These are phyloP conservation scores for Zalophus californianus DNA, from an alignment of 2,797 vertebrate species.

Conservation along the genomic window DNA sequence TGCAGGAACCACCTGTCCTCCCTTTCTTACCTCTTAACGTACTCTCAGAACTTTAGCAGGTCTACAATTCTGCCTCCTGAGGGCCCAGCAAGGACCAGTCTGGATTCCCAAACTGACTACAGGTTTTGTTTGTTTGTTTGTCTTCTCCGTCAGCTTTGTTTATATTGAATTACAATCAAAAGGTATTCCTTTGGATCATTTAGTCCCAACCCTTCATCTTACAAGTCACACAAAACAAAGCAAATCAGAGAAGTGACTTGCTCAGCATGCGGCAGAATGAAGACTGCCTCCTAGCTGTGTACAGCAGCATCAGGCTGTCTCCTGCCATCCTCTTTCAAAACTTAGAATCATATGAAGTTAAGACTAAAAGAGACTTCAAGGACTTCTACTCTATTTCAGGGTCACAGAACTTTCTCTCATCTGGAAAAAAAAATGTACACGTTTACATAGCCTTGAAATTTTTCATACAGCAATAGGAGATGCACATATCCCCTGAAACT, in stretches of 20 bases:
- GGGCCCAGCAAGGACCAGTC: background rate
- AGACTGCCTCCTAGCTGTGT: background rate
- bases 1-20: background rate
- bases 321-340: background rate
- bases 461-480: background rate
- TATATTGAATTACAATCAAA: background rate
- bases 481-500: background rate
- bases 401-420: background rate
- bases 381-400: background rate
- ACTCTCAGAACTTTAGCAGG: background rate
- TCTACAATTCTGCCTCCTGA: background rate
- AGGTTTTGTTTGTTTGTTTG: background rate
- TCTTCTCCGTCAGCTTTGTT: background rate
- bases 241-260: background rate
- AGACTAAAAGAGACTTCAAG: slow-evolving; percentile 31
- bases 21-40: background rate
- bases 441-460: background rate
- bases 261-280: background rate
- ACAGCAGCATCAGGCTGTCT: background rate
- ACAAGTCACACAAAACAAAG: background rate
- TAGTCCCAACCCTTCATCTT: background rate
- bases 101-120: background rate
- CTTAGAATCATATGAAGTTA: slow-evolving; percentile 30
- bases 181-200: background rate
- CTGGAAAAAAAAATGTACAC: background rate